Evolutionary conservation across 1,140 invertebrate species (phyloP).

Genomic region (Aplysia californica): DNA sequence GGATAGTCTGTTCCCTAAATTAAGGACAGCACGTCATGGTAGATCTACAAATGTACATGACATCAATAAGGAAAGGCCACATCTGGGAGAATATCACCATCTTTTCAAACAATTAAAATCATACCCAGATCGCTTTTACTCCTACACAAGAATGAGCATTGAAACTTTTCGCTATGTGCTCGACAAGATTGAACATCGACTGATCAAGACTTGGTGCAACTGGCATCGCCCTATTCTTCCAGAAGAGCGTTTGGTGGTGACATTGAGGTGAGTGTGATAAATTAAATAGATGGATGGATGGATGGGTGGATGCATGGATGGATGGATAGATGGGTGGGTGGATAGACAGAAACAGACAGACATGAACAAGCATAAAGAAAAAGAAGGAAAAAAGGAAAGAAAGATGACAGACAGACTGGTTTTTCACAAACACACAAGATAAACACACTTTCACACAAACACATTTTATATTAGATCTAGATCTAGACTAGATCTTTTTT

Average conservation of each 20-base stretch:
- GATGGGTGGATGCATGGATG: too few relatives aligned
- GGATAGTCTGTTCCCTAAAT: background rate
- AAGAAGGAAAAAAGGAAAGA: too few relatives aligned
- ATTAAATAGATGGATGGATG: too few relatives aligned
- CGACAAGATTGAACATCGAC: background rate
- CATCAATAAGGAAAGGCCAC: conserved; percentile 4
- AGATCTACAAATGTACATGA: conserved; percentile 9
- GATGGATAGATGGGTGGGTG: too few relatives aligned
- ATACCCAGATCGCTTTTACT: conserved; percentile 1
- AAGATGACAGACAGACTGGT: too few relatives aligned
- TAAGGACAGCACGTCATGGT: background rate
- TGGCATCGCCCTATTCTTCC: conserved; percentile 9
- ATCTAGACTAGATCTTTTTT: too few relatives aligned
- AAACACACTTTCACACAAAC: too few relatives aligned
- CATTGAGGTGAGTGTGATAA: conserved; percentile 8
- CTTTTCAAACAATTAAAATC: conserved; percentile 14
- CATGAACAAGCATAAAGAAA: too few relatives aligned
- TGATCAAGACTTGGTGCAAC: conserved; percentile 8
- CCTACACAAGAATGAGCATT: conserved; percentile 7
- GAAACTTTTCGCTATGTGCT: conserved; percentile 1
- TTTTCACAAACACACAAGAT: too few relatives aligned
- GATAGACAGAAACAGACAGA: too few relatives aligned
- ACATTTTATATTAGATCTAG: too few relatives aligned
- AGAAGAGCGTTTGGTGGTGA: conserved; percentile 11
- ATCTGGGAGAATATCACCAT: conserved; percentile 4